A percentile compares a stretch with the other conserved stretches of the same genome.
Conservation (phyloP, 2,888 invertebrate genomes). For the Scaptomyza parva region DNA sequence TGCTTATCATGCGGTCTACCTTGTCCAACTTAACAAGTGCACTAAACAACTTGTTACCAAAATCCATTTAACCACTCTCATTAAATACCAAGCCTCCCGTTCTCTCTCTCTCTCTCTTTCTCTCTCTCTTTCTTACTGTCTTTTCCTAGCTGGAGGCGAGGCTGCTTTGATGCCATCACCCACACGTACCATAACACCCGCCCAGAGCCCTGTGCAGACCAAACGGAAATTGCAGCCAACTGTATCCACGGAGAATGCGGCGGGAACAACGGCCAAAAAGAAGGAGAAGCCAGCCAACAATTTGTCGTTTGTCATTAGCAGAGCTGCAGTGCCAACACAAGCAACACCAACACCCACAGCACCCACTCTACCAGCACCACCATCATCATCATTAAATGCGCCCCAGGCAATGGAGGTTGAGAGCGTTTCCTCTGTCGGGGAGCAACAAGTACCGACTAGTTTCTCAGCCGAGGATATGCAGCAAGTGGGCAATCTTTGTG, state of each 20-base stretch:
- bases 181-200: conserved; percentile 86
- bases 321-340: conserved; percentile 42
- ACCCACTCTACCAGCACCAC: conserved; percentile 24
- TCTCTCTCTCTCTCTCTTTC: conserved; percentile 55
- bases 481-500: conserved; percentile 81
- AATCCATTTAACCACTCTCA: conserved; percentile 72
- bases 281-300: conserved; percentile 87
- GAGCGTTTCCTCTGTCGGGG: conserved; percentile 55
- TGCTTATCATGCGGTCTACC: conserved; percentile 43
- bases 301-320: conserved; percentile 70
- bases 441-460: conserved; percentile 36
- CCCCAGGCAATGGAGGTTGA: conserved; percentile 77
- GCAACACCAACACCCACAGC: conserved; percentile 38
- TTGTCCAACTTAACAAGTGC: conserved; percentile 56
- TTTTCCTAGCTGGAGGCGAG: conserved; percentile 84
- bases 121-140: conserved; percentile 47
- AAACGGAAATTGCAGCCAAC: conserved; percentile 92
- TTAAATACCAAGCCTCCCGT: conserved; percentile 68
- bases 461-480: conserved; percentile 80
- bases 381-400: conserved; percentile 30
- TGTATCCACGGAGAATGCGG: conserved; percentile 89
- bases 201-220: conserved; percentile 86
- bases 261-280: conserved; percentile 87
- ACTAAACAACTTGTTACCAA: conserved; percentile 74
- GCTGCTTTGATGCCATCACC: conserved; percentile 87